Percentiles rank a stretch among this genome's conserved stretches.
These are phyloP conservation scores for Trigoniulus corallinus DNA, from an alignment of 1,140 invertebrate genomes.

Conservation along the genomic window DNA sequence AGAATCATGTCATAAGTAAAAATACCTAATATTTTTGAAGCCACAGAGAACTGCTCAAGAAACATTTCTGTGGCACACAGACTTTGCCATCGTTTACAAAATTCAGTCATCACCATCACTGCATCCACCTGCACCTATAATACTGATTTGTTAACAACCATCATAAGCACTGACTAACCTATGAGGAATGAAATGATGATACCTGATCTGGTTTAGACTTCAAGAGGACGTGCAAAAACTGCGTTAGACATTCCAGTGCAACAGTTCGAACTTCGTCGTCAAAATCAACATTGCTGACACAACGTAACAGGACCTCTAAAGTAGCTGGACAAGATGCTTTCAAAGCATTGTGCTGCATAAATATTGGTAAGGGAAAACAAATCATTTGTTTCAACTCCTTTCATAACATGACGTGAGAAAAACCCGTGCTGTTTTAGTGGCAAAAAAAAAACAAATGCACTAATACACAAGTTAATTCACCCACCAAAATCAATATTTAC, in stretches of 20 bases:
- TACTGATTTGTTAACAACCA: too few relatives aligned
- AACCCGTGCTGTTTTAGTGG: neutral
- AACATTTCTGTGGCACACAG: too few relatives aligned
- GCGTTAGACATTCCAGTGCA: slow-evolving; percentile 35
- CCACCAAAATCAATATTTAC: slow-evolving; percentile 24
- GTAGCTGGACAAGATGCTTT: slow-evolving; percentile 42
- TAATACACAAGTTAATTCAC: neutral
- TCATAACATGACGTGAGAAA: slow-evolving; percentile 3
- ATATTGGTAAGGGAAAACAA: slow-evolving; percentile 9
- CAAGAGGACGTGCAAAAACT: slow-evolving; percentile 38
- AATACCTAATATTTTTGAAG: too few relatives aligned
- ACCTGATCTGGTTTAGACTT: slow-evolving; percentile 40
- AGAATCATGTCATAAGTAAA: too few relatives aligned
- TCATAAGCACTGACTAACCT: too few relatives aligned
- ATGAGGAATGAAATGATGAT: too few relatives aligned
- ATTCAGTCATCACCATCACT: too few relatives aligned
- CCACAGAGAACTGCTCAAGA: too few relatives aligned
- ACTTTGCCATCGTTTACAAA: too few relatives aligned
- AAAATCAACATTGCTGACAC: slow-evolving; percentile 26
- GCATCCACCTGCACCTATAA: too few relatives aligned
- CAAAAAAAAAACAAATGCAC: neutral
- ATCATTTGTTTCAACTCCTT: too few relatives aligned
- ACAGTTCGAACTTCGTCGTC: slow-evolving; percentile 23
- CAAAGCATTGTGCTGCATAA: slow-evolving; percentile 38
- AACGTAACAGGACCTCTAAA: slow-evolving; percentile 35